phyloP scores from a whole-genome alignment of 1,140 invertebrate species.

The Protaetia brevitarsis region DNA sequence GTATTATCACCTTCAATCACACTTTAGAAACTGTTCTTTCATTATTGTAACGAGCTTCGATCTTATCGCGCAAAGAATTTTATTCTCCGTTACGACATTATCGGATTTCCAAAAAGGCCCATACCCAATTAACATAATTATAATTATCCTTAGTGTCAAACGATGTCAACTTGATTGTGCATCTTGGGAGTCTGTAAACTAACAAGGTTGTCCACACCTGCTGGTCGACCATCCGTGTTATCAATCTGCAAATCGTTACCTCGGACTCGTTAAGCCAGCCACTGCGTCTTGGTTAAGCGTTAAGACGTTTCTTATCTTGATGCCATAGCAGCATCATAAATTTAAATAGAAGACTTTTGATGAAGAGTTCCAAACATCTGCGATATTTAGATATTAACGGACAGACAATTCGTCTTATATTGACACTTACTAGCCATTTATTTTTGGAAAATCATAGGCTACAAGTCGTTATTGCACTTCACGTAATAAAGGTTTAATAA shows the following conservation, averaged over 20 bases:
- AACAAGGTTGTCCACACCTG: conserved; percentile 36
- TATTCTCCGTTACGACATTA: not conserved
- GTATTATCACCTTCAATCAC: not conserved
- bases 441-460: too few relatives aligned
- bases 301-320: conserved; percentile 26
- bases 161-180: conserved; percentile 20
- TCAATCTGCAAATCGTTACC: conserved; percentile 33
- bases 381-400: conserved; percentile 28
- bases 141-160: conserved; percentile 23
- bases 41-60: not conserved
- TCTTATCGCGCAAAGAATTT: not conserved
- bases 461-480: too few relatives aligned
- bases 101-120: conserved; percentile 20
- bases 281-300: conserved; percentile 20
- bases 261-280: conserved; percentile 25
- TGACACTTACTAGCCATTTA: too few relatives aligned
- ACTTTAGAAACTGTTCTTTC: not conserved
- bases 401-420: too few relatives aligned
- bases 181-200: conserved; percentile 25
- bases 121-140: conserved; percentile 23
- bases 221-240: conserved; percentile 27
- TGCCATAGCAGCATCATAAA: conserved; percentile 32
- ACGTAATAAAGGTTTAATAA: too few relatives aligned
- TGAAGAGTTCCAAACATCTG: conserved; percentile 24
- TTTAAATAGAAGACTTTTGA: conserved; percentile 24